Conservation (phyloP, 2,113 vertebrate species). For the Pavo muticus region DNA sequence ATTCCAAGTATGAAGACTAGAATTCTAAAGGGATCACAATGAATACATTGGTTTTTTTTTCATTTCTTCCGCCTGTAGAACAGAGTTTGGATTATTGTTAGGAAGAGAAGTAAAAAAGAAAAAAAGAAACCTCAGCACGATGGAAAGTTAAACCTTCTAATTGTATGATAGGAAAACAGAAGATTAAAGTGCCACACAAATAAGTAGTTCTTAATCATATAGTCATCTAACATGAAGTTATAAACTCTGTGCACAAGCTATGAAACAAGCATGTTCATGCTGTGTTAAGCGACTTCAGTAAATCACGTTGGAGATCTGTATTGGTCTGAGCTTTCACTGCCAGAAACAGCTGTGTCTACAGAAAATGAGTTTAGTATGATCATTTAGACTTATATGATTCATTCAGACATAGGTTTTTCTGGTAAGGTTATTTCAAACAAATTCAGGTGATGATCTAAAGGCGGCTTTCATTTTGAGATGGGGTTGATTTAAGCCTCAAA, state of each 20-base stretch:
- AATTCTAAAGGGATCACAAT: not conserved
- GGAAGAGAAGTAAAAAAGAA: fast-evolving
- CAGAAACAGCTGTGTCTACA: not conserved
- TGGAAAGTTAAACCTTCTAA: not conserved
- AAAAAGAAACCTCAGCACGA: not conserved
- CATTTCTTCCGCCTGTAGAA: not conserved
- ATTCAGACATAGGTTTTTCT: not conserved
- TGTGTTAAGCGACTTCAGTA: not conserved
- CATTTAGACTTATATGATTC: not conserved
- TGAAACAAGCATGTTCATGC: not conserved
- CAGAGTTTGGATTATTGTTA: not conserved
- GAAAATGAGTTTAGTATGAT: not conserved
- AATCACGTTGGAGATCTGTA: not conserved
- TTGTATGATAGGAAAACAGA: not conserved
- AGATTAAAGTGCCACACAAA: not conserved
- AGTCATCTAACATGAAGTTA: not conserved
- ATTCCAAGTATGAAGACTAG: not conserved
- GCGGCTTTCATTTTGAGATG: not conserved
- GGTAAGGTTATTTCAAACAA: not conserved
- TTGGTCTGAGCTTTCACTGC: not conserved
- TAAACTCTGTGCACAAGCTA: not conserved
- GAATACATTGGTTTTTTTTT: not conserved
- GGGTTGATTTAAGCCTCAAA: not conserved
- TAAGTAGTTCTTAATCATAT: not conserved
- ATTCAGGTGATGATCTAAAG: not conserved